Evolutionary conservation across 1,140 invertebrate genomes (phyloP), one percentile per base, ranked within the genome.

Genomic region (Hylaeus volcanicus): DNA sequence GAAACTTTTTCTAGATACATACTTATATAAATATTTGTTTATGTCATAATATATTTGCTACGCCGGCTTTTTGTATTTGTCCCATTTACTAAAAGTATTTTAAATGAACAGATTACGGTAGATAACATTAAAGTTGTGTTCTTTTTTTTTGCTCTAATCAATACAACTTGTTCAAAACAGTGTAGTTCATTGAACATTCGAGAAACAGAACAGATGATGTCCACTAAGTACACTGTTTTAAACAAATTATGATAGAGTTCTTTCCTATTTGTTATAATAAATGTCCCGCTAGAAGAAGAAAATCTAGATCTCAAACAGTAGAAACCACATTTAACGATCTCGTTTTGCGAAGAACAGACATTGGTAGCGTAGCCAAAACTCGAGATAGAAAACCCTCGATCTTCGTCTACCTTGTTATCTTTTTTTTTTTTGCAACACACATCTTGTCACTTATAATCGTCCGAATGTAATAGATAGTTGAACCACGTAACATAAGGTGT

Each of bases 1-100:
- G 69, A 69, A 83, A 74, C 37, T 65, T 83, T 79, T 82, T 82
- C 60, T 79, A 79, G 60, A 56, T 56, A 56, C 15, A 56, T 56
- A 56, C 15, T 4, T 56, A 56, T 69, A 51, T 69, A 69, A 39
- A 69, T 55, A 69, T 55, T 12, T 75, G 12, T 80, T 45, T 74
- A 75, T 75, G 79, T 80, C 68, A 68, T 73, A 65, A 75, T 75
- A 75, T 74, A 80, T 68, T 80, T 75, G 73, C 63, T 43, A 80
- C 55, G 63, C 55, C 37, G 75, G 72, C 72, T 80, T 69, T 26
- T 63, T 74, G 79, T 80, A 69, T 61, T 75, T 45, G 79, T 80
- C 79, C 39, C 55, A 61, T 63, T 55, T 51, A 80, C 64, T 75
- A 75, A 80, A 80, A 61, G 48, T 9, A 51, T 51, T 51, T 51